These are phyloP conservation scores for Drosophila sp. DNA, from an alignment of 1,140 invertebrate genomes.

Conservation along the genomic window DNA sequence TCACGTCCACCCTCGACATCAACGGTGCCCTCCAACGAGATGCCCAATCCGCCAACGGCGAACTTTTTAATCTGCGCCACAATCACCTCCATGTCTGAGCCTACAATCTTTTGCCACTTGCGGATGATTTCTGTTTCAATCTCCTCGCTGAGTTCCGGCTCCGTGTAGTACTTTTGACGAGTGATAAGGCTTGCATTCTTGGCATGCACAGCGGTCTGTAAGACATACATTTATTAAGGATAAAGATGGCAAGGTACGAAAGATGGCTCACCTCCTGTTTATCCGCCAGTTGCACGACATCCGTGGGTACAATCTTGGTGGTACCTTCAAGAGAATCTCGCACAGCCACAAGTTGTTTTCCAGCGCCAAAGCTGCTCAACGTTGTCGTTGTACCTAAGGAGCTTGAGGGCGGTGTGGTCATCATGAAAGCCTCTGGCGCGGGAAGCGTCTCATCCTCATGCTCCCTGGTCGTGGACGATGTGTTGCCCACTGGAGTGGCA, in stretches of 20 bases:
- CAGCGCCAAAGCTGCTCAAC: slow-evolving; percentile 70
- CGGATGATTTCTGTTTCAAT: slow-evolving; percentile 91
- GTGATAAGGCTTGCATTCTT: slow-evolving; percentile 69
- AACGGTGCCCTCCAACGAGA: slow-evolving; percentile 98
- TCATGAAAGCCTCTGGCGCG: slow-evolving; percentile 66
- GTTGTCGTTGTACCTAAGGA: slow-evolving; percentile 62
- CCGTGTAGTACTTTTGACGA: slow-evolving; percentile 82
- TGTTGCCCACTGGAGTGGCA: slow-evolving; percentile 43
- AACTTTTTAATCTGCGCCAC: slow-evolving; percentile 95
- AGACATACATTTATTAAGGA: not conserved
- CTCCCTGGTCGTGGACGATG: slow-evolving; percentile 49
- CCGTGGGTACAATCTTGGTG: slow-evolving; percentile 75
- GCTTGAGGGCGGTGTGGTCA: slow-evolving; percentile 55
- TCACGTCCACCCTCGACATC: slow-evolving; percentile 96
- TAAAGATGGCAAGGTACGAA: not conserved
- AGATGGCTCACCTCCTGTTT: slow-evolving; percentile 56
- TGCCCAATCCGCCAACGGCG: slow-evolving; percentile 95
- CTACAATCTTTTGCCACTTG: slow-evolving; percentile 93
- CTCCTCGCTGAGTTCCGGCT: slow-evolving; percentile 87
- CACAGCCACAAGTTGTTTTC: slow-evolving; percentile 72
- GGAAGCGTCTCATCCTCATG: slow-evolving; percentile 58
- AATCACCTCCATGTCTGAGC: slow-evolving; percentile 93
- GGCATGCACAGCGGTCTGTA: slow-evolving; percentile 58
- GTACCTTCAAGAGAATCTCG: slow-evolving; percentile 71
- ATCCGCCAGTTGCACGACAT: slow-evolving; percentile 63